phyloP scores from a whole-genome alignment of 2,888 invertebrate genomes.

The Ashinkailepas kermadecensis region DNA sequence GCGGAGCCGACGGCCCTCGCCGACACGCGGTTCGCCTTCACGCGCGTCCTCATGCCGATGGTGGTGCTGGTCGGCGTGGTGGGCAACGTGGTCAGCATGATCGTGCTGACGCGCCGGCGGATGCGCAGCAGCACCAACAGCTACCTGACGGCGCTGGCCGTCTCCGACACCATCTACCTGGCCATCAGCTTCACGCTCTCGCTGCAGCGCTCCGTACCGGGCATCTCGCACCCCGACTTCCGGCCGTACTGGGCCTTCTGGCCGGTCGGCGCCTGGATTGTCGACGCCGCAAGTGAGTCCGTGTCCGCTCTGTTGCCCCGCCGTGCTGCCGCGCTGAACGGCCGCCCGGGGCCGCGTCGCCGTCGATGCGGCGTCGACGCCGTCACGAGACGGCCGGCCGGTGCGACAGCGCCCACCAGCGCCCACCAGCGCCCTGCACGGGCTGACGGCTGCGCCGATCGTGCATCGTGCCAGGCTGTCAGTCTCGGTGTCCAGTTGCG shows the following conservation, averaged over 20 bases:
- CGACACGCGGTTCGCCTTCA: conserved; percentile 42
- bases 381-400: not conserved
- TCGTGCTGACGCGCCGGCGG: conserved; percentile 52
- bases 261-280: conserved; percentile 55
- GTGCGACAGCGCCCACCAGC: no score
- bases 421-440: no score
- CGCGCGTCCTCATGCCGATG: conserved; percentile 56
- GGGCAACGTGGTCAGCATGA: conserved; percentile 54
- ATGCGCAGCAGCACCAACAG: conserved; percentile 68
- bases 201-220: conserved; percentile 51
- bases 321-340: no score
- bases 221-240: conserved; percentile 47
- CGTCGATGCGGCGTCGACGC: not conserved
- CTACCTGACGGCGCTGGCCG: conserved; percentile 63
- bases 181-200: conserved; percentile 57
- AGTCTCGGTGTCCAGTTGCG: no score
- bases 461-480: no score
- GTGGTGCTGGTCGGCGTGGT: conserved; percentile 59
- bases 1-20: not conserved
- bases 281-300: conserved; percentile 58
- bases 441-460: no score
- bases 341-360: no score
- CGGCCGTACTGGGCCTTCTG: conserved; percentile 54
- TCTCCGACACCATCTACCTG: conserved; percentile 62
- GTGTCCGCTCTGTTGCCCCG: not conserved